Evolutionary conservation across 2,797 vertebrate genomes (phyloP), one percentile per base, ranked within the genome.

Genomic region (Alectoris magna): DNA sequence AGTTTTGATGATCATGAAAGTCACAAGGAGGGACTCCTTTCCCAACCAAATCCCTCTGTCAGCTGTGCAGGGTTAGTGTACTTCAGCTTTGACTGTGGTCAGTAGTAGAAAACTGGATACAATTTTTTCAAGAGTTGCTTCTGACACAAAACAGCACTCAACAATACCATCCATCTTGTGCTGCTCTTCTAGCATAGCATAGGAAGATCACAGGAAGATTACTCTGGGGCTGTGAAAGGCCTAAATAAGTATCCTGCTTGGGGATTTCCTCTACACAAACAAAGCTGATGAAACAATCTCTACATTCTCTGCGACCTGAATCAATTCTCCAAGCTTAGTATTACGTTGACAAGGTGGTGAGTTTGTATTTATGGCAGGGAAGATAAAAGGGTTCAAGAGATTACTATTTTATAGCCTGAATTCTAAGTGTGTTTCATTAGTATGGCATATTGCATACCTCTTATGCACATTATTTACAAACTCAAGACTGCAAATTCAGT

Each of bases 241-340:
- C 19, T 59, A 3, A 1, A 1, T 9, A 59, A 74, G 29, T 46
- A 64, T 6, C 0, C 0, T 39, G 36, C 83, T 55, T 36, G 13
- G 56, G 56, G 55, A 84, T 48, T 69, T 41, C 39, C 36, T 67
- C 66, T 18, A 90, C 31, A 91, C 31, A 78, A 87, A 84, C 12
- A 51, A 67, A 43, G 31, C 29, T 55, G 66, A 92, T 23, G 19
- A 73, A 78, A 84, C 0, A 0, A 85, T 31, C 49, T 41, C 31
- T 34, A 71, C 4, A 8, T 12, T 43, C 75, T n/a, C 51, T 86
- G 39, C 15, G 6, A 49, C 5, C 18, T 44, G 24, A 92, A 72
- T 39, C 24, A n/a, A 46, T 55, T 72, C 70, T 75, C 56, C 64
- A 73, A 84, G 10, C 29, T 63, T 53, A 59, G 22, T 36, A 43